These are phyloP conservation scores for Brachyptera putata DNA, from an alignment of 2,888 invertebrate species.

Conservation along the genomic window DNA sequence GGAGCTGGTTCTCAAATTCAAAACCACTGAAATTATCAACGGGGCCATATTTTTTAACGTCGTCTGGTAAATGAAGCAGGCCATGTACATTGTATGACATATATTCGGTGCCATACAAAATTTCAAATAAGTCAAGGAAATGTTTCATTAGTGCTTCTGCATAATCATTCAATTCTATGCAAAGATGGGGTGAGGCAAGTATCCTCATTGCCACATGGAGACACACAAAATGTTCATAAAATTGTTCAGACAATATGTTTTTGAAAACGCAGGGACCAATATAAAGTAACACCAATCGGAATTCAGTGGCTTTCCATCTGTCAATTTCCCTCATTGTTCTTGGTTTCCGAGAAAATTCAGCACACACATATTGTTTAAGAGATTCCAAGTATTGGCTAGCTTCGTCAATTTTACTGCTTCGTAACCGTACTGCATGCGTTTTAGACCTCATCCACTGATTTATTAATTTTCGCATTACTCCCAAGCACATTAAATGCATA, in stretches of 20 bases:
- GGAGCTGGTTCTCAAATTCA: slow-evolving; percentile 34
- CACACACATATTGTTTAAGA: neutral
- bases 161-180: slow-evolving; percentile 24
- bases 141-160: slow-evolving; percentile 30
- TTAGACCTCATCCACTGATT: slow-evolving; percentile 6
- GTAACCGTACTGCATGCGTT: neutral
- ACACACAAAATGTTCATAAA: slow-evolving; percentile 6
- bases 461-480: slow-evolving; percentile 8
- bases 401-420: slow-evolving; percentile 1
- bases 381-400: neutral
- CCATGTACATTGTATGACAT: slow-evolving; percentile 35
- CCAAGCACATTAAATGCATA: slow-evolving; percentile 8
- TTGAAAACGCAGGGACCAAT: slow-evolving; percentile 5
- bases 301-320: slow-evolving; percentile 12
- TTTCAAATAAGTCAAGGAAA: slow-evolving; percentile 34
- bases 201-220: slow-evolving; percentile 9
- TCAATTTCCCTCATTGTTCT: slow-evolving; percentile 30
- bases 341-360: slow-evolving; percentile 36
- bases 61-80: slow-evolving; percentile 35
- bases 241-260: slow-evolving; percentile 3
- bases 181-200: slow-evolving; percentile 3
- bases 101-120: slow-evolving; percentile 33
- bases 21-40: slow-evolving; percentile 34
- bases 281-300: slow-evolving; percentile 1
- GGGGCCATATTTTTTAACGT: slow-evolving; percentile 32